These are phyloP conservation scores for Sebastes minor DNA, from an alignment of 2,797 vertebrate genomes.

Conservation along the genomic window DNA sequence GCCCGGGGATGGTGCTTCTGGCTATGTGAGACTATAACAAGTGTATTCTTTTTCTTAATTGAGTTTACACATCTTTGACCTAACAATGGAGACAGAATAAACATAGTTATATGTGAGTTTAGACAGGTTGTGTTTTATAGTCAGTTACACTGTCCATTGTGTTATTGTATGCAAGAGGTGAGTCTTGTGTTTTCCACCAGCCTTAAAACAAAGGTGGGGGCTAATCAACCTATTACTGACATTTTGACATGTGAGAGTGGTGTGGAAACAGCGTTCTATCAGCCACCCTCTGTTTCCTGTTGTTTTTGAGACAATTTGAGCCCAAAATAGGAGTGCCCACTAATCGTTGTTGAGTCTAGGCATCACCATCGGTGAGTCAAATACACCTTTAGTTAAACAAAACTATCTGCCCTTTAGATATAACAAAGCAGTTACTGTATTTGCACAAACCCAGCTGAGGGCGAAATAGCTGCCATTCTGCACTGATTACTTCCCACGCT, in stretches of 20 bases:
- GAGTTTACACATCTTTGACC: background rate
- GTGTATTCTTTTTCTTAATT: background rate
- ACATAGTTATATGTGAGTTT: conserved; percentile 26
- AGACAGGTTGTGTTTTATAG: conserved; percentile 38
- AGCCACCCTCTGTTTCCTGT: conserved; percentile 81
- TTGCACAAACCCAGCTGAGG: conserved; percentile 52
- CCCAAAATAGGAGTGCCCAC: conserved; percentile 63
- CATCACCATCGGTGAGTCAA: conserved; percentile 46
- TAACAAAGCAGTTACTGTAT: conserved; percentile 64
- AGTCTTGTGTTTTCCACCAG: conserved; percentile 54
- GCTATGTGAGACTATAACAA: background rate
- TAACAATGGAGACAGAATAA: conserved; percentile 21
- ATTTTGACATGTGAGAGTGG: conserved; percentile 75
- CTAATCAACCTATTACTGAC: conserved; percentile 69
- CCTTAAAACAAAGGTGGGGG: conserved; percentile 63
- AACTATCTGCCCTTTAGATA: conserved; percentile 45
- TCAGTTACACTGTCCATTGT: conserved; percentile 29
- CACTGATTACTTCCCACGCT: conserved; percentile 57
- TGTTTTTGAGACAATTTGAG: conserved; percentile 71
- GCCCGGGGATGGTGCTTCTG: background rate
- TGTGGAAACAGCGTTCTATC: conserved; percentile 78
- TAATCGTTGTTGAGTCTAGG: conserved; percentile 75
- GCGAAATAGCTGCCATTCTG: conserved; percentile 45
- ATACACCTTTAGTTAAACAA: conserved; percentile 58
- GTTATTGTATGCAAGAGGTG: conserved; percentile 45